phyloP scores from a whole-genome alignment of 2,113 vertebrate species.

The Polypterus bichir region DNA sequence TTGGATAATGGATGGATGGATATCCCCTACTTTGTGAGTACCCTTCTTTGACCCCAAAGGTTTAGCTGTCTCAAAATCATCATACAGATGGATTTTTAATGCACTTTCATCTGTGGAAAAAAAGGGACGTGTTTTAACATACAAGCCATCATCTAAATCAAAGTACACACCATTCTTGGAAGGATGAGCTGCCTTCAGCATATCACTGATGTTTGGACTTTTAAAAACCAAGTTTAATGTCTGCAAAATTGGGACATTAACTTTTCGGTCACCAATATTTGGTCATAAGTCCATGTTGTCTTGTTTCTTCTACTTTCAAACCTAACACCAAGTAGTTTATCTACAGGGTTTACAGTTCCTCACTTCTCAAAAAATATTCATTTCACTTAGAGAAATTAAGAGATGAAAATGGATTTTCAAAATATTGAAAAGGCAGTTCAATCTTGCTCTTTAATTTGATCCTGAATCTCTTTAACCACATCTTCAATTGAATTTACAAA shows the following conservation, averaged over 20 bases:
- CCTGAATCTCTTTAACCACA: constrained; percentile 7
- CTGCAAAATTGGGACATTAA: constrained; percentile 15
- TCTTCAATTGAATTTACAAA: constrained; percentile 19
- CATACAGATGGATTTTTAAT: constrained; percentile 15
- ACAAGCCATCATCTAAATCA: constrained; percentile 15
- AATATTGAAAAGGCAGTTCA: constrained; percentile 14
- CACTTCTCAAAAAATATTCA: constrained; percentile 12
- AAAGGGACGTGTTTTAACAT: constrained; percentile 15
- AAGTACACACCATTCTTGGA: constrained; percentile 5
- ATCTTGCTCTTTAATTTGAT: constrained; percentile 7
- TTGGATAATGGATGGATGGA: no score
- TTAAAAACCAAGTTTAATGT: constrained; percentile 14
- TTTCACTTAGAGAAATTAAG: not conserved
- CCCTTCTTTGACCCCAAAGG: not conserved
- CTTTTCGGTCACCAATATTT: constrained; percentile 11
- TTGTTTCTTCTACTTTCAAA: constrained; percentile 13
- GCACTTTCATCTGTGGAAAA: constrained; percentile 16
- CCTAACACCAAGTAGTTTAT: constrained; percentile 22
- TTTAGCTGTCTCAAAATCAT: not conserved
- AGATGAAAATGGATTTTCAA: constrained; percentile 13
- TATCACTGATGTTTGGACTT: constrained; percentile 11
- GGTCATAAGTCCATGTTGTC: constrained; percentile 14
- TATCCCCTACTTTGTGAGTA: not conserved
- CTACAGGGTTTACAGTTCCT: constrained; percentile 15
- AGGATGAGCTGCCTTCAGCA: not conserved